These are phyloP conservation scores for Lordiphosa stackelbergi DNA, from an alignment of 1,140 invertebrate species.

Conservation along the genomic window DNA sequence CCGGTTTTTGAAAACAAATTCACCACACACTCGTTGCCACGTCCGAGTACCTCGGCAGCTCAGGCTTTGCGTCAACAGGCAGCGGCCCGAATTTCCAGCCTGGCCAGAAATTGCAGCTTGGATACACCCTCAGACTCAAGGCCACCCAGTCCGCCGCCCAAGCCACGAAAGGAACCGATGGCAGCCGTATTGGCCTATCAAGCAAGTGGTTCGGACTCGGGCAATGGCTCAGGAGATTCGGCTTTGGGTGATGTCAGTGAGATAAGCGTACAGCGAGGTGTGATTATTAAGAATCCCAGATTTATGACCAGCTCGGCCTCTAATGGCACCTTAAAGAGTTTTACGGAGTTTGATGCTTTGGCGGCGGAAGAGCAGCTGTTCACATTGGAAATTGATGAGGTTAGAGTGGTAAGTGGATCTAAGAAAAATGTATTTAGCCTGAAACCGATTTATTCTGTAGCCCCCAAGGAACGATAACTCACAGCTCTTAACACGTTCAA, in stretches of 20 bases:
- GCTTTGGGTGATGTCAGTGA: conserved; percentile 81
- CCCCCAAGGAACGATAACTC: too few species aligned
- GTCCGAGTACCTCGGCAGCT: conserved; percentile 63
- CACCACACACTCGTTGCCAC: conserved; percentile 80
- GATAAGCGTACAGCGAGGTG: conserved; percentile 76
- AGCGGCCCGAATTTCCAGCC: conserved; percentile 64
- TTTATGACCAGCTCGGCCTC: conserved; percentile 78
- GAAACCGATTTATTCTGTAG: too few species aligned
- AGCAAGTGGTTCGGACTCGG: conserved; percentile 90
- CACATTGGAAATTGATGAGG: conserved; percentile 80
- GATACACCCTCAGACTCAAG: conserved; percentile 48
- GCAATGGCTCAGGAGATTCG: conserved; percentile 91
- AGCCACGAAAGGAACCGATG: conserved; percentile 80
- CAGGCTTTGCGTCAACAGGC: conserved; percentile 52
- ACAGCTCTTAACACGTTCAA: too few species aligned
- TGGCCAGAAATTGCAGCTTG: conserved; percentile 79
- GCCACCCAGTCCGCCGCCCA: conserved; percentile 82
- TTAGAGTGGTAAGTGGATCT: conserved; percentile 61
- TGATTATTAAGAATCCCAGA: conserved; percentile 80
- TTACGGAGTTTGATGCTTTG: conserved; percentile 82
- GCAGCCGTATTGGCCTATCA: conserved; percentile 82
- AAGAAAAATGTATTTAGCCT: background rate
- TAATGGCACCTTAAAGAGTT: conserved; percentile 81
- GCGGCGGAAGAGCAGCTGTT: conserved; percentile 81
- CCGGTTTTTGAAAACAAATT: conserved; percentile 77